Evolutionary conservation across 64 coral and sea anemone genomes (phyloP), one percentile per base, ranked within the genome.

Genomic region (Acropora tenuis): DNA sequence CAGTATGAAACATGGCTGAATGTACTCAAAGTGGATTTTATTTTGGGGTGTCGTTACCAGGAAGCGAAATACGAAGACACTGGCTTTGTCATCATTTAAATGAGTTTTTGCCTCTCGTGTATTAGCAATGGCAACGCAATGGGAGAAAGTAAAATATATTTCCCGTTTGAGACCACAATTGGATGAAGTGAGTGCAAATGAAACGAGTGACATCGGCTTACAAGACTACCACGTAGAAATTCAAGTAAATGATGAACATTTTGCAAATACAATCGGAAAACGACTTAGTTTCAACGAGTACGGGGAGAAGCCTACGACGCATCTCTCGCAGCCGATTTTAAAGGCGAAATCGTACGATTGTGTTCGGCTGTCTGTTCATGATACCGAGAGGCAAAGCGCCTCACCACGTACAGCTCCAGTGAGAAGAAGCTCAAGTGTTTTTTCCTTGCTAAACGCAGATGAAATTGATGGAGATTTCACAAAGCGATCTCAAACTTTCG

Each of bases 121-220:
- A 74, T 76, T 3, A 2, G 82, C 19, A 49, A 85, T 85, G 82
- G 82, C 82, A 69, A 71, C 82, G 15, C 66, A 85, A 47, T 85
- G 82, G 82, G 82, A 66, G 17, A 85, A 47, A 71, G 82, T 85
- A 44, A 85, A 71, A 44, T 71, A 71, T 71, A 69, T 85, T 49
- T 40, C 63, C 0, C 82, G 82, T 7, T 59, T 85, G 16, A 85
- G 82, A 49, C 82, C 82, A 6, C 63, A 85, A 17, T 48, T n/a
- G 4, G 82, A 85, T 50, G 61, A 50, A 17, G 63, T 43, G 1
- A 10, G 66, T 48, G 48, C 17, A 8, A 58, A 84, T 45, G 82
- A 84, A 1, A 71, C 63, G 8, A 85, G 72, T 20, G 82, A 85
- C 18, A 48, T 58, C 1, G 52, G 1, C 10, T 48, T 72, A 17